These are phyloP conservation scores for Liasis olivaceus DNA, from an alignment of 2,797 vertebrate genomes.

Conservation along the genomic window DNA sequence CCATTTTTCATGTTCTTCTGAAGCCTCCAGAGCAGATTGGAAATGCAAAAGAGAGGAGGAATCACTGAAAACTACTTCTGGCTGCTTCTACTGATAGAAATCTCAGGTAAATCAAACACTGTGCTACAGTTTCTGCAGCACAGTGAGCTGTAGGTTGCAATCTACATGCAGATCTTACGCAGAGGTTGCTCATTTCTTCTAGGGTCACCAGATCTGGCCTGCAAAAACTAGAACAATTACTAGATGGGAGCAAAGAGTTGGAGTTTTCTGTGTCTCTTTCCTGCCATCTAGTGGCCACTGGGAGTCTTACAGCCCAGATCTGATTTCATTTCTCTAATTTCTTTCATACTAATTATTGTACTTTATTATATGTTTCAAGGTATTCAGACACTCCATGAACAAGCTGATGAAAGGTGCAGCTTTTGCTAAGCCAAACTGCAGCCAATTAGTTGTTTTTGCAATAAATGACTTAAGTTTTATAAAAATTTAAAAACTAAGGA, in stretches of 20 bases:
- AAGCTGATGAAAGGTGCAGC: background rate
- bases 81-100: background rate
- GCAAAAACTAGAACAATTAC: background rate
- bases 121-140: background rate
- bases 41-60: background rate
- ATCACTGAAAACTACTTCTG: background rate
- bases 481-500: constrained; percentile 1
- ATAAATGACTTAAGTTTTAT: background rate
- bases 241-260: background rate
- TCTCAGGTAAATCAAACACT: background rate
- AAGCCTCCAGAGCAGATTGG: background rate
- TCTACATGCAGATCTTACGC: background rate
- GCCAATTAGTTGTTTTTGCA: background rate
- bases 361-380: background rate
- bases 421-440: background rate
- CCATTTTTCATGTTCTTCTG: background rate
- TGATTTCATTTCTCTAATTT: background rate
- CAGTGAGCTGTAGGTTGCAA: background rate
- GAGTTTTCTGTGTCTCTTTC: background rate
- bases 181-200: background rate
- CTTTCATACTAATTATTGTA: background rate
- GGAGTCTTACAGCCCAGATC: background rate
- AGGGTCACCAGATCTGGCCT: background rate
- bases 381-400: background rate
- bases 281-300: background rate